Conservation (phyloP, 2,888 invertebrate genomes). For the Prenolepis imparis region DNA sequence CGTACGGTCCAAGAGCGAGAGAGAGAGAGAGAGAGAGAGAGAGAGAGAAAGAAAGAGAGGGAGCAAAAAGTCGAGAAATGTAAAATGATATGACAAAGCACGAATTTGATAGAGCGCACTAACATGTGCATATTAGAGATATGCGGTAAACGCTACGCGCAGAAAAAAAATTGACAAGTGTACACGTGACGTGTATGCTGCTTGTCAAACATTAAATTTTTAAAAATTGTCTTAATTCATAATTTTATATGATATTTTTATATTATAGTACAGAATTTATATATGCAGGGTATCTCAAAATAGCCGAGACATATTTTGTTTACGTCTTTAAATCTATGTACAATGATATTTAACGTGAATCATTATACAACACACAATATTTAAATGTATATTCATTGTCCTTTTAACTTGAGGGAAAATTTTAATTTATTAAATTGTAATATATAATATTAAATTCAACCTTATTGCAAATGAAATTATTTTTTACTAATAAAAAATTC, state of each 20-base stretch:
- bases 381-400: background rate
- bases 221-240: background rate
- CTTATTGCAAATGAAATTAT: background rate
- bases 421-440: background rate
- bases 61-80: constrained; percentile 20
- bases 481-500: background rate
- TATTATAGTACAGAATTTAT: background rate
- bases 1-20: background rate
- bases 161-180: too few relatives aligned
- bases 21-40: background rate
- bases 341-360: background rate
- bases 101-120: background rate
- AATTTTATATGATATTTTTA: background rate
- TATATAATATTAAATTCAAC: background rate
- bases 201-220: background rate
- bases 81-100: constrained; percentile 6
- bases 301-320: background rate
- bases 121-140: too few relatives aligned
- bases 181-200: too few relatives aligned
- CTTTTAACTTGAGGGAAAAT: background rate
- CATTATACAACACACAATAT: background rate
- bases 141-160: too few relatives aligned
- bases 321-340: background rate
- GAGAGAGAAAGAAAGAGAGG: constrained; percentile 6
- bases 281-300: background rate